phyloP scores from a whole-genome alignment of 2,797 vertebrate species.

The Geotrypetes seraphini region DNA sequence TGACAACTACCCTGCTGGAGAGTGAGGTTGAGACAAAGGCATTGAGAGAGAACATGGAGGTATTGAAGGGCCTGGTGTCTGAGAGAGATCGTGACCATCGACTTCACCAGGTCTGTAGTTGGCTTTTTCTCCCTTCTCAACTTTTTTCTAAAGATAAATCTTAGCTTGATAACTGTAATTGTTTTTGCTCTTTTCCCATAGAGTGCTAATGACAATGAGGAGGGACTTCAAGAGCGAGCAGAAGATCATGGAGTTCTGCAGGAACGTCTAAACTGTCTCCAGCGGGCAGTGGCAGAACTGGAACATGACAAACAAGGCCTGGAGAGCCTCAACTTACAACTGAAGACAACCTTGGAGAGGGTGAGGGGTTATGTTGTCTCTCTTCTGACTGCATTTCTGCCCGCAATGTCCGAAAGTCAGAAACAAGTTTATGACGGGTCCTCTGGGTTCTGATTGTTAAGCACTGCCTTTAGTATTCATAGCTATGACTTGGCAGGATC shows the following conservation, averaged over 20 bases:
- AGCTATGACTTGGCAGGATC: too few species aligned
- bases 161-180: too few species aligned
- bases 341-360: conserved; percentile 29
- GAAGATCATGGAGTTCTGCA: conserved; percentile 6
- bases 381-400: too few species aligned
- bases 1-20: conserved; percentile 27
- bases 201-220: too few species aligned
- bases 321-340: conserved; percentile 26
- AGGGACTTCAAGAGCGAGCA: too few species aligned
- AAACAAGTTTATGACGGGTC: too few species aligned
- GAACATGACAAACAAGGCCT: conserved; percentile 36
- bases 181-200: too few species aligned
- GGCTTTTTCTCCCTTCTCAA: too few species aligned
- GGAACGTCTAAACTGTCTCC: conserved; percentile 34
- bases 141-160: too few species aligned
- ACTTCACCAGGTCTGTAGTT: conserved; percentile 30
- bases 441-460: too few species aligned
- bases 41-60: conserved; percentile 23
- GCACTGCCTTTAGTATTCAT: too few species aligned
- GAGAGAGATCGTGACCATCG: conserved; percentile 34
- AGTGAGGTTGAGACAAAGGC: conserved; percentile 28
- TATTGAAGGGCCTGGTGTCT: conserved; percentile 28
- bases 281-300: conserved; percentile 29
- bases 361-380: conserved; percentile 7
- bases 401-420: too few species aligned